These are phyloP conservation scores for Plecturocebus donacophilus DNA, from an alignment of 2,113 vertebrate species.

Conservation along the genomic window DNA sequence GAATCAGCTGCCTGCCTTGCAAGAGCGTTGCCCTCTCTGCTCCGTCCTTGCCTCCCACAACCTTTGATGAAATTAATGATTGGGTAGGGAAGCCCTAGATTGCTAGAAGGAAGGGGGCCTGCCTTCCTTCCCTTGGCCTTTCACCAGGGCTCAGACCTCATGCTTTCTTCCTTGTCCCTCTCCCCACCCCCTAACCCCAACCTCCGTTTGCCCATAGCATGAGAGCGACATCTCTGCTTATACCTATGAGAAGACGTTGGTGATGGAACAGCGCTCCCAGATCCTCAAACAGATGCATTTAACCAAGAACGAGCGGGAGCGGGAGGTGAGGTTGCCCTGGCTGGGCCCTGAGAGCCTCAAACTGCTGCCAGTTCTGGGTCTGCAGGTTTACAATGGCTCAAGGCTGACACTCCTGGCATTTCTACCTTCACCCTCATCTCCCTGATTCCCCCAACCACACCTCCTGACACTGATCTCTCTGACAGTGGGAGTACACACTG, in stretches of 20 bases:
- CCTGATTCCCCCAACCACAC: accelerated
- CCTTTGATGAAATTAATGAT: not conserved
- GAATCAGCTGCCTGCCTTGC: not conserved
- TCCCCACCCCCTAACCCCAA: not conserved
- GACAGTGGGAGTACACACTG: not conserved
- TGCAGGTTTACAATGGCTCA: not conserved
- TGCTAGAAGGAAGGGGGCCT: not conserved
- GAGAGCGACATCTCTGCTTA: conserved; percentile 99
- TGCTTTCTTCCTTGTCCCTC: not conserved
- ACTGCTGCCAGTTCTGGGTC: not conserved
- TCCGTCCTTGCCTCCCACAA: not conserved
- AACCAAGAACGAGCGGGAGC: conserved; percentile 96
- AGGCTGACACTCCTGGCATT: not conserved
- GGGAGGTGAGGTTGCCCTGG: conserved; percentile 88
- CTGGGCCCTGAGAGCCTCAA: not conserved
- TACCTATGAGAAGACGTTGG: conserved; percentile 98
- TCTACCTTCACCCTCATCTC: not conserved
- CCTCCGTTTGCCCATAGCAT: conserved; percentile 84
- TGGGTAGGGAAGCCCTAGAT: not conserved
- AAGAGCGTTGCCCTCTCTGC: not conserved
- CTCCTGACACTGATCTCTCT: not conserved
- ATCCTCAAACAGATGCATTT: conserved; percentile 99
- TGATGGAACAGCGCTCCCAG: conserved; percentile 99
- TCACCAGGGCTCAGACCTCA: not conserved
- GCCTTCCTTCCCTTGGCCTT: not conserved